Conservation (phyloP, 30 jellyfish, hydroid and myxozoan species). For the Chironex yamaguchii region DNA sequence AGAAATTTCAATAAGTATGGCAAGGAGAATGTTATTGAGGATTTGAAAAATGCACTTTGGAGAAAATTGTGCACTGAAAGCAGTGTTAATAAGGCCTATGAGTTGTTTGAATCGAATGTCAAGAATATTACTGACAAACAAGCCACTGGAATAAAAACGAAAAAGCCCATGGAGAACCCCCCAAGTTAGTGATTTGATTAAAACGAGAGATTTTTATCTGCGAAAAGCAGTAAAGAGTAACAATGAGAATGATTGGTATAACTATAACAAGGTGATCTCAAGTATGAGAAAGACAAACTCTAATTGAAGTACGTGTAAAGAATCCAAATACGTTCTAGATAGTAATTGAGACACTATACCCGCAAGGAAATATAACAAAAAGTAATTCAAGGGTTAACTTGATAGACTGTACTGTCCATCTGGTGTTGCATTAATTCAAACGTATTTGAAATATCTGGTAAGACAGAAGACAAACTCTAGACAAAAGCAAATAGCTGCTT, state of each 20-base stretch:
- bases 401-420: no score
- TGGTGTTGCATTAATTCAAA: no score
- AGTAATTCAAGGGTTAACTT: no score
- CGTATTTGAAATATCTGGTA: no score
- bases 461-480: no score
- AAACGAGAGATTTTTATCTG: not conserved
- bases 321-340: no score
- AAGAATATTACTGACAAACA: not conserved
- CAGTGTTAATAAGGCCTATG: slow-evolving; percentile 8
- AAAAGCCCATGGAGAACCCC: not conserved
- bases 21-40: slow-evolving; percentile 20
- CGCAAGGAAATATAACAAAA: no score
- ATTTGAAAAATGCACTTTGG: slow-evolving; percentile 8
- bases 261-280: not conserved
- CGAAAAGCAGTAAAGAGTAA: not conserved
- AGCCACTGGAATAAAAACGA: not conserved
- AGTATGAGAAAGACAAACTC: no score
- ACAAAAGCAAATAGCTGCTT: no score
- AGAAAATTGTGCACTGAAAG: not conserved
- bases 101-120: not conserved
- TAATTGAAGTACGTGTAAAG: no score
- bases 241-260: not conserved
- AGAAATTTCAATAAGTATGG: slow-evolving; percentile 34
- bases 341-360: no score
- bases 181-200: not conserved